A percentile compares a stretch with the other conserved stretches of the same genome.
phyloP scores from a whole-genome alignment of 2,888 invertebrate genomes.

The Priocnemis perturbator region DNA sequence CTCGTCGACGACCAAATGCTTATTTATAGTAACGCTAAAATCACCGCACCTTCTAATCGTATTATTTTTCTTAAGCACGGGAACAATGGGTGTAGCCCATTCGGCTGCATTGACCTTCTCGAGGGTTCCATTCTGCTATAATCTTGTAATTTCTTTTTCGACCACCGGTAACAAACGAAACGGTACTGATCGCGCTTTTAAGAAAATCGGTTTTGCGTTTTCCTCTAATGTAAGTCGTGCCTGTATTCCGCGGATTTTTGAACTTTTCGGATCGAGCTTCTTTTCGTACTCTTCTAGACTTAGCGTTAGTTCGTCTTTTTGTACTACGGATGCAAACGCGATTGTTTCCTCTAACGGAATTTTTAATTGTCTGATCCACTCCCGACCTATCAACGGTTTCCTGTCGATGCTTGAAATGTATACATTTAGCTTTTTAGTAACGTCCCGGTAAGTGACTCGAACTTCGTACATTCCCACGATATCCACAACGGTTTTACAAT shows the following conservation, averaged over 20 bases:
- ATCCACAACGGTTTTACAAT: slow-evolving; percentile 5
- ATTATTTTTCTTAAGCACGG: slow-evolving; percentile 12
- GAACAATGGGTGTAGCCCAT: slow-evolving; percentile 18
- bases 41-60: slow-evolving; percentile 14
- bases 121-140: background rate
- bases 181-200: background rate
- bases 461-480: background rate
- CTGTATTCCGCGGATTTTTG: background rate
- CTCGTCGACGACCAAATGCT: slow-evolving; percentile 21
- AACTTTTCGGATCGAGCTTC: background rate
- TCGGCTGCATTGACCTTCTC: slow-evolving; percentile 12
- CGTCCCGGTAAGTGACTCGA: background rate
- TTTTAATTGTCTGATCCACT: slow-evolving; percentile 30
- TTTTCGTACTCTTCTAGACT: background rate
- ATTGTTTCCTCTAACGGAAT: background rate
- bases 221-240: slow-evolving; percentile 19
- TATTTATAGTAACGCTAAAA: slow-evolving; percentile 35
- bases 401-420: slow-evolving; percentile 12
- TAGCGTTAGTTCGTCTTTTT: background rate
- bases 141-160: background rate
- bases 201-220: background rate
- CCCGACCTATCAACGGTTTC: slow-evolving; percentile 19
- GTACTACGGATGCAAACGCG: background rate
- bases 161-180: slow-evolving; percentile 4
- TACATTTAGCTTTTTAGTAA: background rate